A percentile compares a stretch with the other conserved stretches of the same genome.
Conservation (phyloP, 2,888 invertebrate species). For the Gastracanthus pulcherrimus region DNA sequence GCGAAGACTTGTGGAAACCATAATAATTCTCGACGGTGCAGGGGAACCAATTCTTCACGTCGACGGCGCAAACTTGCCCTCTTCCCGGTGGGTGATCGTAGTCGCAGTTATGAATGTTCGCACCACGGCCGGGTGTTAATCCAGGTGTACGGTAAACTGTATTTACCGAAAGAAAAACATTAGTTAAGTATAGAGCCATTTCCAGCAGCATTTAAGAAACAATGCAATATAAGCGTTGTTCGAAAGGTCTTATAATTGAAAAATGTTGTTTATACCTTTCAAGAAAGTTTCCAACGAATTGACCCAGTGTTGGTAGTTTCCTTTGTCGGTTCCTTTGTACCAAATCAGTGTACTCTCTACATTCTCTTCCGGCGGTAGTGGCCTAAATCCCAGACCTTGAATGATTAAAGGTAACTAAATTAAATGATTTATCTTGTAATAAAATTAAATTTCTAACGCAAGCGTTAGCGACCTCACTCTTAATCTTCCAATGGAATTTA, state of each 20-base stretch:
- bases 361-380: slow-evolving; percentile 90
- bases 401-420: slow-evolving; percentile 9
- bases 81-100: slow-evolving; percentile 85
- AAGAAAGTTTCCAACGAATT: slow-evolving; percentile 87
- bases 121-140: slow-evolving; percentile 85
- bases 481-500: background rate
- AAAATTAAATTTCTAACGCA: background rate
- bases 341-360: slow-evolving; percentile 97
- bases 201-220: too few relatives aligned
- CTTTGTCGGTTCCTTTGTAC: slow-evolving; percentile 90
- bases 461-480: background rate
- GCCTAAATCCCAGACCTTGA: slow-evolving; percentile 93
- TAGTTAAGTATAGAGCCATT: background rate
- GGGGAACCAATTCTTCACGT: slow-evolving; percentile 88
- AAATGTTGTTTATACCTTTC: slow-evolving; percentile 80
- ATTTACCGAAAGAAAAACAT: background rate
- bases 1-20: slow-evolving; percentile 94
- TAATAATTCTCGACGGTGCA: slow-evolving; percentile 92
- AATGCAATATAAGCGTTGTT: too few relatives aligned
- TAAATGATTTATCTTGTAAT: too few relatives aligned
- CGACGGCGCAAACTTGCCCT: slow-evolving; percentile 92
- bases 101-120: slow-evolving; percentile 87
- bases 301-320: slow-evolving; percentile 89
- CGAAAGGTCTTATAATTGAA: background rate
- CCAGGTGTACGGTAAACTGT: slow-evolving; percentile 87